phyloP scores from a whole-genome alignment of 2,113 vertebrate species.

The Erythrolamprus reginae region DNA sequence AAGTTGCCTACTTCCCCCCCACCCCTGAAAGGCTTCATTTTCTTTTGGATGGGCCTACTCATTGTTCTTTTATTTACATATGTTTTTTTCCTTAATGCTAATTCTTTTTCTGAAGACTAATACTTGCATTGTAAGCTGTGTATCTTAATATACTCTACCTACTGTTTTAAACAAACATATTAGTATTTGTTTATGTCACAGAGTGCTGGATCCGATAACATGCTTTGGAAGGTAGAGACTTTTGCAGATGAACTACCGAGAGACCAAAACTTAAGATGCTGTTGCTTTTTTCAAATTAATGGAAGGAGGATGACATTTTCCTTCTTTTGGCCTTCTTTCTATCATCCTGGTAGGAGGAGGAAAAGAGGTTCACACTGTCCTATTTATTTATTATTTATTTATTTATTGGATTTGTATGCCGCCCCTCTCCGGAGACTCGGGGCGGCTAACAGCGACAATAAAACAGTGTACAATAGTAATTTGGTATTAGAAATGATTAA shows the following conservation, averaged over 20 bases:
- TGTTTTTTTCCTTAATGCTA: neutral
- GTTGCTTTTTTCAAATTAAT: neutral
- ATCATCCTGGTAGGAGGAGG: neutral
- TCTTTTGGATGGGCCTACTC: neutral
- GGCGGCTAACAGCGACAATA: too few relatives aligned
- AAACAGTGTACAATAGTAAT: too few relatives aligned
- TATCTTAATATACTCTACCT: neutral
- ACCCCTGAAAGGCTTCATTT: neutral
- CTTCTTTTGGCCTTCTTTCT: neutral
- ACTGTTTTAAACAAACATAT: neutral
- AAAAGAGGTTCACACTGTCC: neutral
- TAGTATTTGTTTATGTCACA: neutral
- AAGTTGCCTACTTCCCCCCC: neutral
- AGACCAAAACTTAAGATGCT: neutral
- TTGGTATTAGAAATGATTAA: too few relatives aligned
- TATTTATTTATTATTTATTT: too few relatives aligned
- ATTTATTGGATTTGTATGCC: too few relatives aligned
- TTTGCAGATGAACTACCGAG: neutral
- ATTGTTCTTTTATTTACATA: neutral
- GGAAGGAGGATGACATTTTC: neutral
- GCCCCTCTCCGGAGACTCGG: too few relatives aligned
- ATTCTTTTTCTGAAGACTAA: neutral
- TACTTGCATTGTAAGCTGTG: neutral
- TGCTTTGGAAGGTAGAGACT: neutral
- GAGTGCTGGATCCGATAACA: neutral